Evolutionary conservation across 2,113 vertebrate species (phyloP).

Genomic region (Gymnorhina tibicen): DNA sequence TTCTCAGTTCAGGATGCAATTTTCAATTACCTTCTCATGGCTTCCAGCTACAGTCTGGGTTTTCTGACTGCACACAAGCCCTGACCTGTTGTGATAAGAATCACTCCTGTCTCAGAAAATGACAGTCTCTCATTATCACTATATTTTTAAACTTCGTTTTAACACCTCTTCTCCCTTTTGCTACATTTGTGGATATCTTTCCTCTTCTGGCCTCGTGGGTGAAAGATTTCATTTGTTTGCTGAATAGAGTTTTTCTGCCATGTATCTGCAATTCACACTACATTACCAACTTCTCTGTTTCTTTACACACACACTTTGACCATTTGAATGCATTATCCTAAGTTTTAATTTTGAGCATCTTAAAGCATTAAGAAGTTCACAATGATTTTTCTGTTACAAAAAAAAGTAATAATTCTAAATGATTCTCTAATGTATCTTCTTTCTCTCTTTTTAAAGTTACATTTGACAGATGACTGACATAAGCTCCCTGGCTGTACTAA

Average conservation of each 20-base stretch:
- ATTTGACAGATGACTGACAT: not conserved
- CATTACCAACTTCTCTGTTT: not conserved
- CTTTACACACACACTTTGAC: not conserved
- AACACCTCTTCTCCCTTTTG: not conserved
- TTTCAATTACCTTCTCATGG: not conserved
- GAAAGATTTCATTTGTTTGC: not conserved
- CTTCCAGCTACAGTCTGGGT: not conserved
- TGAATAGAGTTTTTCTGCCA: not conserved
- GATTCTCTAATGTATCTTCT: not conserved
- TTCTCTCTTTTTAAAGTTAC: not conserved
- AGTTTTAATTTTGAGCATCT: not conserved
- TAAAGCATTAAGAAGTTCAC: not conserved
- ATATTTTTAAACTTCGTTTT: not conserved
- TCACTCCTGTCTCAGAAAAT: not conserved
- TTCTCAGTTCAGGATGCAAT: not conserved
- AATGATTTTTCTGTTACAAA: not conserved
- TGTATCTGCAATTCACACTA: not conserved
- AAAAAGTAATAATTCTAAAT: not conserved
- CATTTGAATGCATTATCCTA: not conserved
- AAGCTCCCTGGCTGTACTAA: not conserved
- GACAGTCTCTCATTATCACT: not conserved
- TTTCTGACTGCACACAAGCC: not conserved
- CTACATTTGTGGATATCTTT: not conserved
- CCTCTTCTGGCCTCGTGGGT: not conserved
- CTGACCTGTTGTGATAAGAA: not conserved